Evolutionary conservation across 2,888 invertebrate species (phyloP), one percentile per base, ranked within the genome.

Genomic region (Sphaerophoria taeniata): DNA sequence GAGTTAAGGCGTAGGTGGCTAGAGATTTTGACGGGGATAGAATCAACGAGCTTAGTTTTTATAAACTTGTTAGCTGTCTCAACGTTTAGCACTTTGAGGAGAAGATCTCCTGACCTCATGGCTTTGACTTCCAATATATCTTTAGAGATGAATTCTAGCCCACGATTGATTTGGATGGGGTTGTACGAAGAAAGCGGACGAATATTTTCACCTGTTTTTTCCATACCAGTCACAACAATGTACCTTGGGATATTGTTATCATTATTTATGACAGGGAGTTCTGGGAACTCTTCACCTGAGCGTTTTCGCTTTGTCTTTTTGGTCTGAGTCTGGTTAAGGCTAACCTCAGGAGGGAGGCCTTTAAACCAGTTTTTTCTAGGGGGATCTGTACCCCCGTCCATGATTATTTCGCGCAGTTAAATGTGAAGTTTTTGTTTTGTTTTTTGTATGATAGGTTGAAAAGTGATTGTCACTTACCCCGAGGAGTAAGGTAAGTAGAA

Each of bases 161-260:
- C 24, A 24, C 24, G 24, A 24, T 65, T 65, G 7, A 49, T 65
- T 65, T 65, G 63, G 33, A 65, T 47, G 0, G 49, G 63, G 47
- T 65, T 65, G 6, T 65, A 65, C 3, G 63, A 33, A 31, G 63
- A 65, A 14, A 65, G 49, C 31, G 63, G 47, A 31, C 43, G 43
- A 43, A 4, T 3, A 12, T n/a, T 43, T n/a, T 58, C 6, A n/a
- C 34, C 58, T 4, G 58, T 9, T 5, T 55, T 14, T 55, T 55
- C 24, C 55, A 55, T 55, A 4, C 49, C 6, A 5, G 49, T 49
- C 5, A 49, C 3, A 6, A 49, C 49, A 2, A 4, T 49, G 6
- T 49, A 49, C 5, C 49, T 6, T 11, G 49, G 4, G 49, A 49
- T n/a, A 12, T 49, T n/a, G 49, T 12, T n/a, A 6, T 49, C 49